Evolutionary conservation across 2,113 vertebrate species (phyloP).

Genomic region (Platysteira castanea): DNA sequence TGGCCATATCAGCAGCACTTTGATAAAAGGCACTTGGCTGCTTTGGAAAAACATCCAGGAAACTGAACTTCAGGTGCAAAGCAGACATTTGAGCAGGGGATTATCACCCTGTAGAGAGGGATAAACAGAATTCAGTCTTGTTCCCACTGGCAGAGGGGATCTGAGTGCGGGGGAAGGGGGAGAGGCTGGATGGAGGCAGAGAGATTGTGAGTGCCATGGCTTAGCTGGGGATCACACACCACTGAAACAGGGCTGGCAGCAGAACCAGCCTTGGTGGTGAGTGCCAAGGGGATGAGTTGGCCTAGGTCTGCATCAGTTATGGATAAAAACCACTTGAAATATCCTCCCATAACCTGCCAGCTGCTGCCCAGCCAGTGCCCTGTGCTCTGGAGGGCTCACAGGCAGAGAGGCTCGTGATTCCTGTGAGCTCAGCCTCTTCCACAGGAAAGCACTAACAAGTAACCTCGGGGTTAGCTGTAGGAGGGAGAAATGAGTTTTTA

Average conservation of each 20-base stretch:
- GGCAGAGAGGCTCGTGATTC: neutral
- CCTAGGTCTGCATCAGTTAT: neutral
- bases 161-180: neutral
- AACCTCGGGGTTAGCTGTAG: rapidly evolving
- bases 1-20: neutral
- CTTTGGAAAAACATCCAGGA: neutral
- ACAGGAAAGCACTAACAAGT: neutral
- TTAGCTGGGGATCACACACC: rapidly evolving
- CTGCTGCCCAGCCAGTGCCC: neutral
- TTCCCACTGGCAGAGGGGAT: neutral
- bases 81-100: neutral
- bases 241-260: neutral
- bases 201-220: neutral
- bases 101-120: neutral
- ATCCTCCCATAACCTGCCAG: neutral
- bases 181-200: neutral
- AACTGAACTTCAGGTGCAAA: neutral
- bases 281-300: neutral
- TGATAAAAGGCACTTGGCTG: neutral
- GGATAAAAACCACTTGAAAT: neutral
- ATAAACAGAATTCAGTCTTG: neutral
- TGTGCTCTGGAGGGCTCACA: neutral
- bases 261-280: neutral
- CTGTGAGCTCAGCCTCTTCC: neutral
- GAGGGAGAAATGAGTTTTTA: neutral